These are phyloP conservation scores for Diarsia brunnea DNA, from an alignment of 2,888 invertebrate species.

Conservation along the genomic window DNA sequence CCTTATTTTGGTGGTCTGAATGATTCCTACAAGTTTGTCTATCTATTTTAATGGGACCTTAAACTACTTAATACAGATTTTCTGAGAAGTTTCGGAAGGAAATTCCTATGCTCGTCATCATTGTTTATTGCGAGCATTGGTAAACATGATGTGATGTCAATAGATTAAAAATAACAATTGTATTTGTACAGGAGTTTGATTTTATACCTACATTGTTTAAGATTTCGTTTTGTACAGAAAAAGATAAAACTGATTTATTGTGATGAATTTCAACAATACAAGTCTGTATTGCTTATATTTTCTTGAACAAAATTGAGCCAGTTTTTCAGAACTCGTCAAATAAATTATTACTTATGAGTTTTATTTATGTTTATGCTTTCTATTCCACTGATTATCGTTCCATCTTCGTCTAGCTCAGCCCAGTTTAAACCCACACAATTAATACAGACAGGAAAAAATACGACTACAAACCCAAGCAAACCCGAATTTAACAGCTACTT, in stretches of 20 bases:
- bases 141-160: neutral
- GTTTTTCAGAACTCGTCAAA: neutral
- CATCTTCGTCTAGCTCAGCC: neutral
- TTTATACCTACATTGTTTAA: neutral
- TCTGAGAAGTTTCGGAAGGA: neutral
- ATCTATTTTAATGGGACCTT: too few species aligned
- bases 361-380: neutral
- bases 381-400: neutral
- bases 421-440: neutral
- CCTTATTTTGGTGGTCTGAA: too few species aligned
- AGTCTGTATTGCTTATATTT: neutral
- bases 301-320: neutral
- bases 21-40: too few species aligned
- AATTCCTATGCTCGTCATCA: neutral
- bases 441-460: neutral
- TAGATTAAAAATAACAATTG: neutral
- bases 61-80: neutral
- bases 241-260: slow-evolving; percentile 8
- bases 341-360: neutral
- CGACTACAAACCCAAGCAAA: slow-evolving; percentile 3
- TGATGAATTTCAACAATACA: neutral
- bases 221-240: neutral
- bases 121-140: neutral
- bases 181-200: neutral
- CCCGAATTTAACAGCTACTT: neutral